phyloP scores from a whole-genome alignment of 1,140 invertebrate genomes.

The Drosophila teissieri region DNA sequence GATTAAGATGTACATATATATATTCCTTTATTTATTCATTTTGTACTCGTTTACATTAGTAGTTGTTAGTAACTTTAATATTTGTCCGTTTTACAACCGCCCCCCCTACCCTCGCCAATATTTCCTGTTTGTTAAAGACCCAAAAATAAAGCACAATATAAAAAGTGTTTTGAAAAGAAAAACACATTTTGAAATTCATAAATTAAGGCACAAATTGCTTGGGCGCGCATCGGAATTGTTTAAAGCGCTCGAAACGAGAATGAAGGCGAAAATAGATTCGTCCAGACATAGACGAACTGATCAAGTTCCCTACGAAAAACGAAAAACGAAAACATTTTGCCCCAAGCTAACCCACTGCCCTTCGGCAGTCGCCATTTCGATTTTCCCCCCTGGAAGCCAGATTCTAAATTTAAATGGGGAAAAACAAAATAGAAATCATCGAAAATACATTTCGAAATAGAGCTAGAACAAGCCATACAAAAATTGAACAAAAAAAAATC shows the following conservation, averaged over 20 bases:
- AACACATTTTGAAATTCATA: slow-evolving; percentile 52
- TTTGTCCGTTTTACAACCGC: not conserved
- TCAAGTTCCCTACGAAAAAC: slow-evolving; percentile 34
- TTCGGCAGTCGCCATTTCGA: slow-evolving; percentile 11
- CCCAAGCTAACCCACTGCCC: slow-evolving; percentile 27
- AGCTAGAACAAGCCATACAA: slow-evolving; percentile 5
- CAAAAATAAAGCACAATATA: slow-evolving; percentile 59
- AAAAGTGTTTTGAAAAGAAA: slow-evolving; percentile 55
- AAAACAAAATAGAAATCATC: slow-evolving; percentile 54
- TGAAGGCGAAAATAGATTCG: slow-evolving; percentile 34
- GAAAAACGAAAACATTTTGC: slow-evolving; percentile 1
- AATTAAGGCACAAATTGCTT: slow-evolving; percentile 28
- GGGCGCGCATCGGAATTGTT: slow-evolving; percentile 15
- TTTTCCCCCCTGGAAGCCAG: slow-evolving; percentile 31
- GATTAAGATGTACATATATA: too few species aligned
- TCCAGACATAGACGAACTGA: slow-evolving; percentile 52
- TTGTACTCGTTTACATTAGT: too few species aligned
- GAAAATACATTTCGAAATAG: slow-evolving; percentile 51
- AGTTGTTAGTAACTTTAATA: too few species aligned
- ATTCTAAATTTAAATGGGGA: slow-evolving; percentile 62
- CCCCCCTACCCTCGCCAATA: slow-evolving; percentile 14
- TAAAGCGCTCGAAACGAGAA: slow-evolving; percentile 35
- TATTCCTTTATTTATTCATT: too few species aligned
- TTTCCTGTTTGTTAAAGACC: slow-evolving; percentile 69
- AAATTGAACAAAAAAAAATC: not conserved